A percentile compares a stretch with the other conserved stretches of the same genome.
These are phyloP conservation scores for Metellina segmentata DNA, from an alignment of 2,888 invertebrate genomes.

Conservation along the genomic window DNA sequence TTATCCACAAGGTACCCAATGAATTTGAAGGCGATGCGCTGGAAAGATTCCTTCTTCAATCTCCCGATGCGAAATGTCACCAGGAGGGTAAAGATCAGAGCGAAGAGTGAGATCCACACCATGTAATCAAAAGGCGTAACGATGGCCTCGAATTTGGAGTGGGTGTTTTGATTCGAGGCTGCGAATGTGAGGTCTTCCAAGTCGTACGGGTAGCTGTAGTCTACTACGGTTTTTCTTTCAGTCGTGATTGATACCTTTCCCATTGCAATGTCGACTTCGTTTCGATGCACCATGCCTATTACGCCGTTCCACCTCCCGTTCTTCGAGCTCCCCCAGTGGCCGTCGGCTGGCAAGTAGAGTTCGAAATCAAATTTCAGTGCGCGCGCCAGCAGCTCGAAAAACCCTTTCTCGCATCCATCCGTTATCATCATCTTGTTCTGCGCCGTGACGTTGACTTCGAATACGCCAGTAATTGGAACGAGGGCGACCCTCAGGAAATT, in stretches of 20 bases:
- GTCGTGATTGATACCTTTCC: constrained; percentile 84
- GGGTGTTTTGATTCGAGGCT: constrained; percentile 11
- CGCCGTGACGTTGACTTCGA: constrained; percentile 2
- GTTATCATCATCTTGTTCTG: neutral
- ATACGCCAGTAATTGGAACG: neutral
- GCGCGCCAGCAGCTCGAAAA: constrained; percentile 22
- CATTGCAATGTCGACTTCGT: constrained; percentile 82
- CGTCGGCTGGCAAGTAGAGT: neutral
- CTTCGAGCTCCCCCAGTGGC: constrained; percentile 10
- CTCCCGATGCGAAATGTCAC: neutral
- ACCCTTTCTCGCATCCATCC: constrained; percentile 28
- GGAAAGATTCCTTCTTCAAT: neutral
- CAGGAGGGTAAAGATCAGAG: neutral
- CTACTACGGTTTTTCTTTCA: constrained; percentile 83
- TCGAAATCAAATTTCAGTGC: neutral
- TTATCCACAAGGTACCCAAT: constrained; percentile 30
- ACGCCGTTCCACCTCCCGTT: no score
- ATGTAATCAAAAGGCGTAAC: constrained; percentile 24
- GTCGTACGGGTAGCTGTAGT: constrained; percentile 82
- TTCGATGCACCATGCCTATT: constrained; percentile 33
- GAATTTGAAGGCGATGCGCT: neutral
- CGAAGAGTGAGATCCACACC: constrained; percentile 22
- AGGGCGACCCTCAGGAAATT: neutral
- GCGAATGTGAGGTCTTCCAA: constrained; percentile 51
- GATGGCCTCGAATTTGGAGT: constrained; percentile 16